These are phyloP conservation scores for Crotalus viridis DNA, from an alignment of 2,113 vertebrate species.

Conservation along the genomic window DNA sequence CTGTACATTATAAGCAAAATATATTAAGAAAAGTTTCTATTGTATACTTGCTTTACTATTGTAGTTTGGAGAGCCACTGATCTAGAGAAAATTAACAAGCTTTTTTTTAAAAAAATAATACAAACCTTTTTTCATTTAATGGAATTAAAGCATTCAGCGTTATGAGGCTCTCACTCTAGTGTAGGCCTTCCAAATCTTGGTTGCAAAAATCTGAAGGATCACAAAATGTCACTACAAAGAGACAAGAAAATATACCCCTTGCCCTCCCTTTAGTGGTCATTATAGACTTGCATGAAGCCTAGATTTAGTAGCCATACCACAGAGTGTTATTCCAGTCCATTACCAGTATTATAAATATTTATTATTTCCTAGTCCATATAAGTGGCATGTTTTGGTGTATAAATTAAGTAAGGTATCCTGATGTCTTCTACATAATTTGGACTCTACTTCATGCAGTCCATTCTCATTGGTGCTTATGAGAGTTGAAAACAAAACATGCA, in stretches of 20 bases:
- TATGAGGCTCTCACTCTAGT: neutral
- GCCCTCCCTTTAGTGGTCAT: neutral
- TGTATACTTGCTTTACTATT: neutral
- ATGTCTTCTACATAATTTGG: neutral
- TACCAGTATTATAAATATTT: neutral
- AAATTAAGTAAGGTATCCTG: neutral
- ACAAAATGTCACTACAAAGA: neutral
- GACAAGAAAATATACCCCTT: neutral
- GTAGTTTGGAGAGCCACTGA: neutral
- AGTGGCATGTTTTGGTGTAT: neutral
- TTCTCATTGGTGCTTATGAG: neutral
- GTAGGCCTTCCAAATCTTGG: neutral
- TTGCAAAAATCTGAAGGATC: neutral
- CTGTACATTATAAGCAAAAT: neutral
- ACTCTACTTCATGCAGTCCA: neutral
- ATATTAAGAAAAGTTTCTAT: neutral
- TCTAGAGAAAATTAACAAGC: neutral
- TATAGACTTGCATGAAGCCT: neutral
- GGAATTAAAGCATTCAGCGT: neutral
- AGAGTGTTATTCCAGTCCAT: neutral
- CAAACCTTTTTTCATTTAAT: neutral
- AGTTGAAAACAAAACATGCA: neutral
- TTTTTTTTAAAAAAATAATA: neutral
- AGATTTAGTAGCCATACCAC: neutral
- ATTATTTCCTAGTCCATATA: neutral